Conservation (phyloP, 2,888 invertebrate genomes). For the Orgyia antiqua region DNA sequence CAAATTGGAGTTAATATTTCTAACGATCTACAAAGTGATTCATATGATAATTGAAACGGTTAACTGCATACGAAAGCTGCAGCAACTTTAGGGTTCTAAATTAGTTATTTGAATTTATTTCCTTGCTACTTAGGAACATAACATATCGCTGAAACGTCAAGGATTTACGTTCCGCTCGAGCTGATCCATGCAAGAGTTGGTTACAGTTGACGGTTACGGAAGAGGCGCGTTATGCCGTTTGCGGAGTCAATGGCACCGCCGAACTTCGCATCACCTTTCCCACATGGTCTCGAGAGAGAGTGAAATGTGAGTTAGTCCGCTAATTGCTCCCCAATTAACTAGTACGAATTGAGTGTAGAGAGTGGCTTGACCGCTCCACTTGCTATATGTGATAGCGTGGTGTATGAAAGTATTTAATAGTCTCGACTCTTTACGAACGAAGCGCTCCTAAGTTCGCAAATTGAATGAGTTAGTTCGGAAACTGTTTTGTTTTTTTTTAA, state of each 20-base stretch:
- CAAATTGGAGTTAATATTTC: no score
- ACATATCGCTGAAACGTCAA: no score
- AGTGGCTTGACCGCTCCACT: conserved; percentile 73
- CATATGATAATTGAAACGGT: no score
- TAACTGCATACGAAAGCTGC: no score
- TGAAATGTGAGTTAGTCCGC: conserved; percentile 49
- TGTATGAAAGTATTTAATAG: conserved; percentile 65
- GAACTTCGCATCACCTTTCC: conserved; percentile 3
- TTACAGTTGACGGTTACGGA: conserved; percentile 22
- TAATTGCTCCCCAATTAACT: conserved; percentile 68
- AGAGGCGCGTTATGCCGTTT: conserved; percentile 29
- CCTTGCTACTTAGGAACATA: no score
- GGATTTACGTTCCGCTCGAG: conserved; percentile 19
- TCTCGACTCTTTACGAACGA: conserved; percentile 48
- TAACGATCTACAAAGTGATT: no score
- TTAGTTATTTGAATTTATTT: no score
- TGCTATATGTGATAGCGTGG: conserved; percentile 69
- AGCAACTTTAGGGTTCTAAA: no score
- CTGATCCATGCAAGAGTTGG: conserved; percentile 22
- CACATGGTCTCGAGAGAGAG: conserved; percentile 46
- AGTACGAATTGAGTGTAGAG: conserved; percentile 69
- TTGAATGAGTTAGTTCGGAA: conserved; percentile 31
- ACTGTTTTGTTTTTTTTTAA: conserved; percentile 21
- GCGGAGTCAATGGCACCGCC: conserved; percentile 10
- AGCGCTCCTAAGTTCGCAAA: conserved; percentile 37